Evolutionary conservation across 1,140 invertebrate species (phyloP), one percentile per base, ranked within the genome.

Genomic region (Ceratina japonica): DNA sequence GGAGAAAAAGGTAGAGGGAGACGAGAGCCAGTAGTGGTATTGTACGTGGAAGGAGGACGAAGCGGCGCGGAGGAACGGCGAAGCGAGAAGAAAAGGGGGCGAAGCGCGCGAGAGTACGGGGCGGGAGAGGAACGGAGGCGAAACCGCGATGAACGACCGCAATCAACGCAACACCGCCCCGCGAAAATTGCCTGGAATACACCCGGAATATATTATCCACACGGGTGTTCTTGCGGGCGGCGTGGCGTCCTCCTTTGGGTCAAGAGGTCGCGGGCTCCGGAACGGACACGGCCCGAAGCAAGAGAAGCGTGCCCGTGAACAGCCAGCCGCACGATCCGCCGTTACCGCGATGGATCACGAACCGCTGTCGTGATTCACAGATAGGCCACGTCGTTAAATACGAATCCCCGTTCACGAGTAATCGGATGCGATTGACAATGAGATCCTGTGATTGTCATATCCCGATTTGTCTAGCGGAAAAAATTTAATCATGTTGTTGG

Each of bases 91-190:
- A 54, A 56, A 15, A 15, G 7, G 12, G 74, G 72, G 51, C 31
- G 27, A 52, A n/a, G n/a, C 78, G 68, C 18, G 66, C n/a, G 61
- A 77, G 49, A 69, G 24, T n/a, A n/a, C 63, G 75, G 27, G 31
- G 70, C 37, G 73, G 72, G 75, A 80, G 75, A 80, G 75, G 56
- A 81, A 73, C 80, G 78, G 78, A 83, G 81, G 87, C 86, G 83
- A 89, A 87, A 70, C 80, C 74, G 88, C 88, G 89, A 90, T 90
- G 88, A 87, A 90, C 89, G 89, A 90, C 88, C 87, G 89, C 87
- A 90, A 90, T 90, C 89, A 90, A 89, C 89, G 87, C 89, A 89
- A 90, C 88, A 89, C 87, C 85, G 87, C 83, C 86, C 87, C 82
- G 81, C 87, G 85, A 90, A 90, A 90, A 90, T 90, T 90, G 85